Conservation (phyloP, 2,113 vertebrate species). For the Vidua macroura region DNA sequence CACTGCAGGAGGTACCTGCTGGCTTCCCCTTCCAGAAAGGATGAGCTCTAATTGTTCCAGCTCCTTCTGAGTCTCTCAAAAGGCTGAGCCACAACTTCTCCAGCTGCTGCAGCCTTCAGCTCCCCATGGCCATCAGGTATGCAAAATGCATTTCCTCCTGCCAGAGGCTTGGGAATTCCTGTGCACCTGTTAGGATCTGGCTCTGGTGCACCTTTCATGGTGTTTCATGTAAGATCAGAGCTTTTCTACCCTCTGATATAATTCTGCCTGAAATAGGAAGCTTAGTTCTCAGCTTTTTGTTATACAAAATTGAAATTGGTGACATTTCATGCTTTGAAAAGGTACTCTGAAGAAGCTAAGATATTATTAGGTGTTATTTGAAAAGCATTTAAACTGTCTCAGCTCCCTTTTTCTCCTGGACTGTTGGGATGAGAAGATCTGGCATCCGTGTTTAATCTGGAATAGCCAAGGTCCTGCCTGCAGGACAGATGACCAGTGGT, state of each 20-base stretch:
- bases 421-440: neutral
- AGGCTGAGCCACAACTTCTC: neutral
- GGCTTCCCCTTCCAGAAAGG: neutral
- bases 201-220: neutral
- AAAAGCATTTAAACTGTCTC: neutral
- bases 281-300: neutral
- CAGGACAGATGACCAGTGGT: rapidly evolving
- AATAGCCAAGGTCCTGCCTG: neutral
- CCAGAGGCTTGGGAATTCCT: neutral
- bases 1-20: neutral
- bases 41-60: neutral
- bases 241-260: neutral
- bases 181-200: neutral
- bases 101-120: neutral
- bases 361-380: neutral
- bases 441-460: neutral
- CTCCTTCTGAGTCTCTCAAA: neutral
- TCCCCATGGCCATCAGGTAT: neutral
- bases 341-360: neutral
- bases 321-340: neutral
- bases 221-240: neutral
- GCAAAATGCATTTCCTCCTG: constrained; percentile 1
- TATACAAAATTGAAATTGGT: neutral
- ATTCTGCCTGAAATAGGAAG: neutral
- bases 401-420: neutral